Evolutionary conservation across 1,140 invertebrate species (phyloP), one percentile per base, ranked within the genome.

Genomic region (Papilio glaucus): DNA sequence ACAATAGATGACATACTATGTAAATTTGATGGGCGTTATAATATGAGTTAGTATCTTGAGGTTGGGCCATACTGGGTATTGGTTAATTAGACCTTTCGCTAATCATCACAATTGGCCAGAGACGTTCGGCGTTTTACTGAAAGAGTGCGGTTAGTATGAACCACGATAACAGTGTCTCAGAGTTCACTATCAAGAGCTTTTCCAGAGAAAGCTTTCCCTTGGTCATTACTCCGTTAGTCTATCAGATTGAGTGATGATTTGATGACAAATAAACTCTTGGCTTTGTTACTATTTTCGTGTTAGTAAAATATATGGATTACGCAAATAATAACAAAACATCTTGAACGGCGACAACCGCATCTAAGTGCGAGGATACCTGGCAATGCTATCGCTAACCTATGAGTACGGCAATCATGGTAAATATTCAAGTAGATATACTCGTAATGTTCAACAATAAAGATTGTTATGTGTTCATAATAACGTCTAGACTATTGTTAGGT

Each of bases 281-380:
- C 9, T 53, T 45, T 0, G 15, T 21, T 18, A 57, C n/a, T n/a
- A n/a, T 57, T 24, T 4, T 18, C 15, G 9, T 49, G 9, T n/a
- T n/a, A n/a, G n/a, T n/a, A n/a, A n/a, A n/a, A n/a, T n/a, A n/a
- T n/a, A n/a, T n/a, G n/a, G n/a, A n/a, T n/a, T n/a, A n/a, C 49
- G 49, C 29, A 33, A 12, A 21, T 4, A 26, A 57, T 57, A 57
- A 57, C 21, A 3, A 57, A 57, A 57, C 49, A 10, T 57, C 49
- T 57, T 57, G 49, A 57, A 57, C 9, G 10, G 12, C 10, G 49
- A 57, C 49, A 57, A 57, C 49, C 49, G 9, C 21, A 57, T 57
- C 10, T 57, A 57, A 57, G 49, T 57, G 49, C 49, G 49, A 33
- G n/a, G 29, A 57, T 57, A 57, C 24, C 49, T 57, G 24, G 49